Evolutionary conservation across 2,113 vertebrate genomes (phyloP), one percentile per base, ranked within the genome.

Genomic region (Alethe diademata): DNA sequence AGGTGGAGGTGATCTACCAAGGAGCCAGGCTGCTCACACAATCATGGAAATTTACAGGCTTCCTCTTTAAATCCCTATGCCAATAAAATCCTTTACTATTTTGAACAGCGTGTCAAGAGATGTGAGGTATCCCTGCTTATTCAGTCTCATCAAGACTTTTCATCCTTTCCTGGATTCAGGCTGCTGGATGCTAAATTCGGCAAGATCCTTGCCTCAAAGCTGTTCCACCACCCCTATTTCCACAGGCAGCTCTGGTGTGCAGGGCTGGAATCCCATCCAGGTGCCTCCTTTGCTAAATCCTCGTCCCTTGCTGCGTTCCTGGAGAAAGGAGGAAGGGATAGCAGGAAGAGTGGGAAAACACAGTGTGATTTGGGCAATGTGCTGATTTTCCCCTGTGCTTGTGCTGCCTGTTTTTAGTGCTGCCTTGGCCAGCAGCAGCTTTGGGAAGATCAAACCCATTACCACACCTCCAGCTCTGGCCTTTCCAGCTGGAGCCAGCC

Each of bases 291-390:
- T 23, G 28, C 62, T 82, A 25, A 62, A 92, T 36, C 61, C 74
- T 69, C 42, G 74, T 20, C 22, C 45, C 12, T 90, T n/a, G 24
- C 70, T 0, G 0, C 4, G 0, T 47, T 92, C 33, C 69, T n/a
- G 60, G 69, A 53, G 62, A 1, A 1, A 43, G 67, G 29, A 88
- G 48, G 26, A 54, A 79, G 26, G 14, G 45, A 24, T 19, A 43
- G 40, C 3, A 1, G 23, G 53, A 33, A 45, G 62, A 25, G 15
- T n/a, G 35, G 38, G 42, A 45, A 78, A 86, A 64, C 5, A 25
- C 6, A 5, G 0, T 5, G 5, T 1, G 5, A 17, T 60, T 13
- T 74, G 56, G 54, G 40, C 58, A 65, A 19, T 0, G 1, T 47
- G 22, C 22, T 78, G 56, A 3, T 48, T 53, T 90, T 73, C 56